Evolutionary conservation across 2,113 vertebrate genomes (phyloP).

Genomic region (Chaetura pelagica): DNA sequence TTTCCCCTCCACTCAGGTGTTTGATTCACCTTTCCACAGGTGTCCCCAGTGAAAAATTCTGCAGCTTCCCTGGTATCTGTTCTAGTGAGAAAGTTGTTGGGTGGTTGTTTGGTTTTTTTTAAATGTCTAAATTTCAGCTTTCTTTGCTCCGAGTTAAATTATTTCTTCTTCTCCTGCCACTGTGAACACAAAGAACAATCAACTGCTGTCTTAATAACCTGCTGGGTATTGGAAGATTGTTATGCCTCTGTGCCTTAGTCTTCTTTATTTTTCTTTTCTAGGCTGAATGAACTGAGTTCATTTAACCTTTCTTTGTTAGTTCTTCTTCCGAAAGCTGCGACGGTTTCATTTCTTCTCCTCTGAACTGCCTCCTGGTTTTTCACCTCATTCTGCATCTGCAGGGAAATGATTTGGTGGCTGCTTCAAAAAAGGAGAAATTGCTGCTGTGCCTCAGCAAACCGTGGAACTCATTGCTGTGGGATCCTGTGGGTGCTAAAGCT

Average conservation of each 20-base stretch:
- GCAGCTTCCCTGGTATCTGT: constrained; percentile 10
- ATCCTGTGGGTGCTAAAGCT: constrained; percentile 18
- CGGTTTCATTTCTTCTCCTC: constrained; percentile 28
- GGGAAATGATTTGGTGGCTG: constrained; percentile 9
- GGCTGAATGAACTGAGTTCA: constrained; percentile 23
- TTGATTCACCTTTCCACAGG: constrained; percentile 39
- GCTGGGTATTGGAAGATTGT: constrained; percentile 54
- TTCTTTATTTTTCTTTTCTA: background rate
- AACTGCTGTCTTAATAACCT: constrained; percentile 68
- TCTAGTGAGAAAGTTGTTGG: background rate
- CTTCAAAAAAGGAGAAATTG: background rate
- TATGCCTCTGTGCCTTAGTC: constrained; percentile 46
- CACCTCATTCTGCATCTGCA: constrained; percentile 24
- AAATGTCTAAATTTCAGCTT: constrained; percentile 41
- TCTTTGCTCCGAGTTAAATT: constrained; percentile 61
- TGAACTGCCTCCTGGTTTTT: constrained; percentile 23
- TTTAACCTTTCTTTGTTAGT: constrained; percentile 53
- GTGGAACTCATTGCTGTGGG: constrained; percentile 10
- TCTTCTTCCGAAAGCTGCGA: constrained; percentile 24
- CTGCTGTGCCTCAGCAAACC: background rate
- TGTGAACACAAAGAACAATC: constrained; percentile 58
- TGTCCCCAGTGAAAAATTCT: constrained; percentile 19
- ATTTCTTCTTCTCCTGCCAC: constrained; percentile 59
- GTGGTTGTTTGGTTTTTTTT: background rate
- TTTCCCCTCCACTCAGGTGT: constrained; percentile 29